Evolutionary conservation across 2,888 invertebrate species (phyloP).

Genomic region (Lymantria monacha): DNA sequence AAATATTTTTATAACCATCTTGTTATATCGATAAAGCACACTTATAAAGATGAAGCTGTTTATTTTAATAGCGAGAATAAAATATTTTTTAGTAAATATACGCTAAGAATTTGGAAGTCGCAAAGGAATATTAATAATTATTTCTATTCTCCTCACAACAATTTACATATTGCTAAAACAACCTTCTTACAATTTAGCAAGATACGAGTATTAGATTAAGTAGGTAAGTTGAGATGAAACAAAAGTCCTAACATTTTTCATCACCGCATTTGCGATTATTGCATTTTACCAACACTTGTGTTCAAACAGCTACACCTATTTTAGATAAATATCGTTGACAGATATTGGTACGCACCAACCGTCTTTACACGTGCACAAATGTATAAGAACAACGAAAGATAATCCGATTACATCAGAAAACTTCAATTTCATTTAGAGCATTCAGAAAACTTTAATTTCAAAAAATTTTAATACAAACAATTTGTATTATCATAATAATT

Average conservation of each 20-base stretch:
- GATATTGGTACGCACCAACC: too few relatives aligned
- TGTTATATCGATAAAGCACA: constrained; percentile 24
- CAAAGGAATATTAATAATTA: constrained; percentile 39
- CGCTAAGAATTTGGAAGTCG: constrained; percentile 34
- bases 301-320: background rate
- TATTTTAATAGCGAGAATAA: constrained; percentile 22
- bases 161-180: constrained; percentile 36
- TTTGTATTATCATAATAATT: background rate
- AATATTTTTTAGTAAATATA: constrained; percentile 22
- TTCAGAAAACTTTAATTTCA: background rate
- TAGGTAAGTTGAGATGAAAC: constrained; percentile 24
- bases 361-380: too few relatives aligned
- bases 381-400: too few relatives aligned
- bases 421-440: background rate
- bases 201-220: constrained; percentile 39
- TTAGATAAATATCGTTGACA: too few relatives aligned
- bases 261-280: constrained; percentile 15
- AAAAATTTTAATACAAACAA: background rate
- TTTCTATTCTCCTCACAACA: constrained; percentile 36
- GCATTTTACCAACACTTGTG: background rate
- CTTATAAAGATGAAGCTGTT: constrained; percentile 24
- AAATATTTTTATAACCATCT: background rate
- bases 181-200: constrained; percentile 34
- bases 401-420: too few relatives aligned
- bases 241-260: constrained; percentile 17